Percentiles rank a stretch among this genome's conserved stretches.
Conservation (phyloP, 2,797 vertebrate species). For the Amblyraja radiata region DNA sequence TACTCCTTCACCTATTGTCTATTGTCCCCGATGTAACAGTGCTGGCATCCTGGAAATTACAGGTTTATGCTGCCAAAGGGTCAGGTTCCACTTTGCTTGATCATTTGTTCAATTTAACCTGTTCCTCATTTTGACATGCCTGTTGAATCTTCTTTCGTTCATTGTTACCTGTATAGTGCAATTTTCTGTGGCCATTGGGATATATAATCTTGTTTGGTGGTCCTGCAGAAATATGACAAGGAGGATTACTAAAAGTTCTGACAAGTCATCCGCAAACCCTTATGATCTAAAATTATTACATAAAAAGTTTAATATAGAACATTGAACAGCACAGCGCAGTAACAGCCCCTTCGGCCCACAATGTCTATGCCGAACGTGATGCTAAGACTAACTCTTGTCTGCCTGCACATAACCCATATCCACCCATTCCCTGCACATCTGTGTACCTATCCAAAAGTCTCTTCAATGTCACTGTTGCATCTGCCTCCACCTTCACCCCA, state of each 20-base stretch:
- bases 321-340: too few species aligned
- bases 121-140: not conserved
- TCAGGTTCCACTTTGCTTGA: not conserved
- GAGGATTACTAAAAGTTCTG: not conserved
- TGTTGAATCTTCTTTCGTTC: conserved; percentile 30
- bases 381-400: too few species aligned
- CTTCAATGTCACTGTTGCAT: too few species aligned
- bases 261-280: not conserved
- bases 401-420: too few species aligned
- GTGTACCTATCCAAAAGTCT: too few species aligned
- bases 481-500: too few species aligned
- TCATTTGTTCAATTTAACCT: not conserved
- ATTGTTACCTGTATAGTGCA: conserved; percentile 64
- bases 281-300: not conserved
- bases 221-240: conserved; percentile 42
- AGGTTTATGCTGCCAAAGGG: not conserved
- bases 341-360: too few species aligned
- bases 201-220: conserved; percentile 2
- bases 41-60: not conserved
- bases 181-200: conserved; percentile 62
- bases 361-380: too few species aligned
- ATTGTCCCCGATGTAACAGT: not conserved
- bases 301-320: too few species aligned
- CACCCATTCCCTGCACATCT: too few species aligned
- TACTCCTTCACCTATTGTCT: too few species aligned